These are phyloP conservation scores for Melangyna quadrimaculata DNA, from an alignment of 2,888 invertebrate genomes.

Conservation along the genomic window DNA sequence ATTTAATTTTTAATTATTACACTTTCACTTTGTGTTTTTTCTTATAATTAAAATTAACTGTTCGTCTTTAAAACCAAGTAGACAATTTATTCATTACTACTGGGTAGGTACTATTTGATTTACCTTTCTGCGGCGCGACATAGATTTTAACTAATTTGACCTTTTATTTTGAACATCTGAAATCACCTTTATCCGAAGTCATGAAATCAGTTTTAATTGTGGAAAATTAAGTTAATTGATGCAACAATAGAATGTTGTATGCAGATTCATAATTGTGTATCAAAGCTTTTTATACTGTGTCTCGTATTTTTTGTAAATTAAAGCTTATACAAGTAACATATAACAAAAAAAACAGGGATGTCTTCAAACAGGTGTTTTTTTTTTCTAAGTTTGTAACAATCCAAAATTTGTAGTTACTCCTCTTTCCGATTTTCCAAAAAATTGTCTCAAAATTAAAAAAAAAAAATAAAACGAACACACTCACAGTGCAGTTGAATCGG, in stretches of 20 bases:
- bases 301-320: not conserved
- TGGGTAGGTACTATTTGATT: not conserved
- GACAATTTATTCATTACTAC: not conserved
- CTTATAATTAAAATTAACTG: not conserved
- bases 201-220: constrained; percentile 1
- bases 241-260: not conserved
- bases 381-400: no score
- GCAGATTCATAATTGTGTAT: not conserved
- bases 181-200: not conserved
- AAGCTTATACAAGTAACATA: not conserved
- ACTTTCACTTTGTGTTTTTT: not conserved
- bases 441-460: no score
- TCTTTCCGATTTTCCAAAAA: no score
- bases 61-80: not conserved
- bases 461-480: no score
- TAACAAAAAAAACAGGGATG: not conserved
- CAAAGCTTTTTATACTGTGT: not conserved
- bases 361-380: no score
- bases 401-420: no score
- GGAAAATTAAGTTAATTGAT: not conserved
- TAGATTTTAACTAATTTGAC: not conserved
- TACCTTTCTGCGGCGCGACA: not conserved
- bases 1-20: not conserved
- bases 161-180: not conserved
- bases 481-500: no score